phyloP scores from a whole-genome alignment of 2,113 vertebrate species.

The Myxocyprinus asiaticus region DNA sequence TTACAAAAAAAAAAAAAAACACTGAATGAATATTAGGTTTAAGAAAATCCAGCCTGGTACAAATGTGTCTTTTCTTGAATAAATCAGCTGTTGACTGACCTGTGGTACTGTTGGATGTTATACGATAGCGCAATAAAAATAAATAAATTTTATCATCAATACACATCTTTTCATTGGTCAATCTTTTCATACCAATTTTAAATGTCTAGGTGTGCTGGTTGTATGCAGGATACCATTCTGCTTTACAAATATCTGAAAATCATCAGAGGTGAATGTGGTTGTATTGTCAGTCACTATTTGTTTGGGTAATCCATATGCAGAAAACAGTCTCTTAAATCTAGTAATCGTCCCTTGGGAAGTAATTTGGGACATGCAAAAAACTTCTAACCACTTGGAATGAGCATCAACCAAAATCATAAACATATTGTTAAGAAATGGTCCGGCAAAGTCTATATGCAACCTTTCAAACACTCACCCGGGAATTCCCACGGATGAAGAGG shows the following conservation, averaged over 20 bases:
- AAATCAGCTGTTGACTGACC: background rate
- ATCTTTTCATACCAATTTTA: background rate
- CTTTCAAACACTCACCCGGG: background rate
- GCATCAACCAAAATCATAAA: background rate
- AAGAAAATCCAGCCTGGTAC: background rate
- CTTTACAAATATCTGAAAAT: background rate
- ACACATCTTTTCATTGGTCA: background rate
- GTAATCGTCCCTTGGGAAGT: background rate
- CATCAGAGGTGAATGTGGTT: background rate
- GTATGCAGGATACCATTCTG: background rate
- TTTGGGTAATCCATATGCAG: background rate
- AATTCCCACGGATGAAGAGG: background rate
- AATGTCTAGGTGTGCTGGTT: background rate
- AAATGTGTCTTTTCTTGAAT: background rate
- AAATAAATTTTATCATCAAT: too few species aligned
- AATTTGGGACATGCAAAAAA: background rate
- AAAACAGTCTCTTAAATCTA: background rate
- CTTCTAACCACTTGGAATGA: background rate
- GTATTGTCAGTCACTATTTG: constrained; percentile 1
- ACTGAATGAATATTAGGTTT: background rate
- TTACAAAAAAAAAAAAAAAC: too few species aligned
- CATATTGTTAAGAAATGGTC: background rate
- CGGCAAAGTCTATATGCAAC: too few species aligned
- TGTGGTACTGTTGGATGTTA: background rate
- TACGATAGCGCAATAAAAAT: background rate